Percentiles rank a stretch among this genome's conserved stretches.
Conservation (phyloP, 2,113 vertebrate genomes). For the Lepidothrix coronata region DNA sequence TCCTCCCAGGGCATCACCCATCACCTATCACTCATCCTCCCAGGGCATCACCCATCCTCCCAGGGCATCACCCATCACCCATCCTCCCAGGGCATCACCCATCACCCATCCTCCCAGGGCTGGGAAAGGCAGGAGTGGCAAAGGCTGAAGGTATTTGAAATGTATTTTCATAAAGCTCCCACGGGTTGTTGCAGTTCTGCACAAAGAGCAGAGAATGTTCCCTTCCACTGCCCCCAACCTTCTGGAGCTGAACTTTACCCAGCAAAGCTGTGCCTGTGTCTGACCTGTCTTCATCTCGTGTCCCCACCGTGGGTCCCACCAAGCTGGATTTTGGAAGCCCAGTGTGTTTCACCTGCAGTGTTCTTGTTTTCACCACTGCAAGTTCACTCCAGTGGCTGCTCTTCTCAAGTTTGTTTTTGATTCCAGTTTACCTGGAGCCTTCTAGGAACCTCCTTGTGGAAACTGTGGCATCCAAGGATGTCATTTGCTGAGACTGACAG, state of each 20-base stretch:
- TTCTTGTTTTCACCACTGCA: neutral
- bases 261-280: neutral
- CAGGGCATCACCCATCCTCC: no score
- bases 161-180: neutral
- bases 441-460: neutral
- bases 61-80: no score
- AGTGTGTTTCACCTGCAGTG: neutral
- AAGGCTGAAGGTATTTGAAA: neutral
- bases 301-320: neutral
- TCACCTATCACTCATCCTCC: no score
- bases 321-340: neutral
- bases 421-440: neutral
- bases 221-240: neutral
- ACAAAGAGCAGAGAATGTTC: neutral
- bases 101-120: no score
- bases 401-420: neutral
- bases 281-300: neutral
- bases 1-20: no score
- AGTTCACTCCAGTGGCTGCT: neutral
- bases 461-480: neutral
- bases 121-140: neutral
- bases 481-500: neutral
- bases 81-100: no score
- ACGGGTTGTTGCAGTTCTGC: neutral
- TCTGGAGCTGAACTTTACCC: neutral